Evolutionary conservation across 2,888 invertebrate genomes (phyloP).

Genomic region (Dryocosmus kuriphilus): DNA sequence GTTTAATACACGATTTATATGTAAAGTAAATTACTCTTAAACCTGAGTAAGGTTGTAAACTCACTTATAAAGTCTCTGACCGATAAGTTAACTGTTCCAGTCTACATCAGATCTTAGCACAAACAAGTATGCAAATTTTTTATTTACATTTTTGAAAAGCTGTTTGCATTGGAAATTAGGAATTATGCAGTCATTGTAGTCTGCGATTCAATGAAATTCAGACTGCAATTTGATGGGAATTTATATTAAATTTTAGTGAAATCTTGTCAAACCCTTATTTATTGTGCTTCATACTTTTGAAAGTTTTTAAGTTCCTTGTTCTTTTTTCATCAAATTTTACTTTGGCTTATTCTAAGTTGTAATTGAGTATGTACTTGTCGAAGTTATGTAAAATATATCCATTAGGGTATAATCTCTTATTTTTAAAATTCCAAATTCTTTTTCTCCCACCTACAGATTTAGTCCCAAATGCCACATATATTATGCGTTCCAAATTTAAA

Average conservation of each 20-base stretch:
- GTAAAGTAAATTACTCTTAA: conserved; percentile 26
- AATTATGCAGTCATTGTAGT: conserved; percentile 30
- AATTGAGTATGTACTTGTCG: no score
- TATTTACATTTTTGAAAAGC: conserved; percentile 29
- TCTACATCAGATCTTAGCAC: conserved; percentile 3
- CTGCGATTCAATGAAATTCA: conserved; percentile 2
- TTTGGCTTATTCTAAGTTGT: no score
- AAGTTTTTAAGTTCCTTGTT: neutral
- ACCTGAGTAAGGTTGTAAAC: conserved; percentile 26
- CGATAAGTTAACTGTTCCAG: conserved; percentile 25
- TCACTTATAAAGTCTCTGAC: conserved; percentile 35
- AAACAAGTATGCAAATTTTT: conserved; percentile 35
- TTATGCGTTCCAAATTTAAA: no score
- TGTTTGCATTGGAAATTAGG: conserved; percentile 29
- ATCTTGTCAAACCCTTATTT: neutral
- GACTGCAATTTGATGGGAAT: neutral
- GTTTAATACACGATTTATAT: conserved; percentile 28
- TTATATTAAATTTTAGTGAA: neutral
- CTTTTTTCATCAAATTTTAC: no score
- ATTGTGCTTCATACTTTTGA: neutral
- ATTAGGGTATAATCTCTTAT: no score
- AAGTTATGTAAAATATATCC: no score
- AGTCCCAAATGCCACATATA: no score
- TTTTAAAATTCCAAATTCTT: no score
- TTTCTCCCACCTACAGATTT: no score